Conservation (phyloP, 2,888 invertebrate species). For the Nephrocerus scutellatus region DNA sequence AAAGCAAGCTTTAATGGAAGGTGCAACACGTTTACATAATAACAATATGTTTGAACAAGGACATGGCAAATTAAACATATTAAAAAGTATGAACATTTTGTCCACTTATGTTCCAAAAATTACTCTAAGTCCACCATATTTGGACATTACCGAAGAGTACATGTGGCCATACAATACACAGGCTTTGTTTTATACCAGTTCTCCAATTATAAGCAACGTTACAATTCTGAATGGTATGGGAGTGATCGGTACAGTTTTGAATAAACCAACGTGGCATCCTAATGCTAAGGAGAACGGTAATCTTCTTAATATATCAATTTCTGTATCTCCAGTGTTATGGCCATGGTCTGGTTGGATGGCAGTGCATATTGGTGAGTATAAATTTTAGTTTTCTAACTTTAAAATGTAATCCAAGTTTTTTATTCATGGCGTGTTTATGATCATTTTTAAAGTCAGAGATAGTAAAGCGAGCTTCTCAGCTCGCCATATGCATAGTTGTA, state of each 20-base stretch:
- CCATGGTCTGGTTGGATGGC: constrained; percentile 97
- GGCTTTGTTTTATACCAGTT: constrained; percentile 78
- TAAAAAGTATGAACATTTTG: constrained; percentile 63
- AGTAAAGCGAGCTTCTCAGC: too few species aligned
- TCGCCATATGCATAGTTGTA: too few species aligned
- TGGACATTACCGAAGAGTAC: constrained; percentile 92
- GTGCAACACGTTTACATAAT: constrained; percentile 73
- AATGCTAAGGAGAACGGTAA: constrained; percentile 74
- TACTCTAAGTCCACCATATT: constrained; percentile 69
- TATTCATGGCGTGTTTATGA: too few species aligned
- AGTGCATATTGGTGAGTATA: constrained; percentile 54
- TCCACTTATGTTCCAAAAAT: constrained; percentile 56
- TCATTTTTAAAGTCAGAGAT: background rate
- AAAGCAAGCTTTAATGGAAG: constrained; percentile 91
- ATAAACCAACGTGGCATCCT: constrained; percentile 68
- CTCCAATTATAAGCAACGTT: constrained; percentile 86
- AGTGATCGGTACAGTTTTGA: constrained; percentile 71
- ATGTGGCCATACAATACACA: constrained; percentile 99
- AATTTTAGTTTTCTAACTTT: constrained; percentile 20
- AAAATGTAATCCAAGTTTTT: constrained; percentile 1
- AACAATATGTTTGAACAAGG: constrained; percentile 98
- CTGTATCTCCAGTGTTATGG: constrained; percentile 79
- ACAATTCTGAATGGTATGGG: constrained; percentile 91
- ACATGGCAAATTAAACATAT: constrained; percentile 85
- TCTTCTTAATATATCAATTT: constrained; percentile 69